Evolutionary conservation across 2,888 invertebrate species (phyloP).

Genomic region (Pterostichus niger): DNA sequence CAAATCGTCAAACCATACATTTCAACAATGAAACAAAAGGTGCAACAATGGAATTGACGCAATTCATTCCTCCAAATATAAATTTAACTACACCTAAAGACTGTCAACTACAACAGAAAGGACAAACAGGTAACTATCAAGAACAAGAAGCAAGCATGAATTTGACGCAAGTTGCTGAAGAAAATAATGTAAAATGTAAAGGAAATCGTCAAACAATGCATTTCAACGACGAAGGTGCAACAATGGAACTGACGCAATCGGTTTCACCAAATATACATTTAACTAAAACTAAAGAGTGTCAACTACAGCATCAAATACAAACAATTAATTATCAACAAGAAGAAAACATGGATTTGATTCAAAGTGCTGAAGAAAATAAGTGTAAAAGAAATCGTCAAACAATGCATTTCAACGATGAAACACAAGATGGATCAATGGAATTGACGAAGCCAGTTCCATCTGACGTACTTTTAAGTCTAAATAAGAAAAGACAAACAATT

Average conservation of each 20-base stretch:
- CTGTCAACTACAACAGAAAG: background rate
- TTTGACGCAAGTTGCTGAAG: slow-evolving; percentile 3
- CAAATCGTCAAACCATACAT: background rate
- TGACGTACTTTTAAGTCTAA: background rate
- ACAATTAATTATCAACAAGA: background rate
- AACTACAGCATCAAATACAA: too few species aligned
- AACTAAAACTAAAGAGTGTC: too few species aligned
- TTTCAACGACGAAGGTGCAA: slow-evolving; percentile 13
- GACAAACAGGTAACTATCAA: slow-evolving; percentile 27
- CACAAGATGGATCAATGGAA: background rate
- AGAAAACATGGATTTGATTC: background rate
- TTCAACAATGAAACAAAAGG: background rate
- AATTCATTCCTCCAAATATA: background rate
- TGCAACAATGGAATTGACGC: slow-evolving; percentile 37
- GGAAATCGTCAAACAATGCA: slow-evolving; percentile 41
- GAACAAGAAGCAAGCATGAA: slow-evolving; percentile 22
- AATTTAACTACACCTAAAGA: background rate
- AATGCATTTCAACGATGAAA: background rate
- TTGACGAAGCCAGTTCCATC: background rate
- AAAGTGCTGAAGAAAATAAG: background rate
- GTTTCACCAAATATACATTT: too few species aligned
- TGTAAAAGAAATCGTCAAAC: slow-evolving; percentile 7
- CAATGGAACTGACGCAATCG: background rate
- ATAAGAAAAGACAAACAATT: slow-evolving; percentile 19
- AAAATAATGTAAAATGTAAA: background rate